Evolutionary conservation across 2,797 vertebrate genomes (phyloP).

Genomic region (Cynopterus sphinx): DNA sequence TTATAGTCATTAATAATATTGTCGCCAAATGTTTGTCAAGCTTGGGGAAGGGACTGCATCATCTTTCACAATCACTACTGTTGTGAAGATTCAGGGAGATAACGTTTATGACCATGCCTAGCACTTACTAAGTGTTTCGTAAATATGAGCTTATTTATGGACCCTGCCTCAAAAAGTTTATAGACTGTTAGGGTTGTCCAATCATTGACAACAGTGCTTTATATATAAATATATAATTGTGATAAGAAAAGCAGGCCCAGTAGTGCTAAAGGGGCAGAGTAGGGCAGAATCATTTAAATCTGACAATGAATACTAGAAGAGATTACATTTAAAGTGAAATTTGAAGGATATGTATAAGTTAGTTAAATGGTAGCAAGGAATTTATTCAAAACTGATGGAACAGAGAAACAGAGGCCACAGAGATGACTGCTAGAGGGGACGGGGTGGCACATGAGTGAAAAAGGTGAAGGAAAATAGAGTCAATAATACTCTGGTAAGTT

Average conservation of each 20-base stretch:
- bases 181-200: neutral
- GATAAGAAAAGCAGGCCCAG: neutral
- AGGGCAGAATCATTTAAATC: neutral
- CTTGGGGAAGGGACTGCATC: neutral
- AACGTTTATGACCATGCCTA: neutral
- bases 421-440: neutral
- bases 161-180: neutral
- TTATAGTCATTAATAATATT: neutral
- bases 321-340: neutral
- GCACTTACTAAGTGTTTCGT: neutral
- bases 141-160: neutral
- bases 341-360: neutral
- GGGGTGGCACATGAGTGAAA: neutral
- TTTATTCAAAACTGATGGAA: neutral
- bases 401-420: neutral
- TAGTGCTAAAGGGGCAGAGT: neutral
- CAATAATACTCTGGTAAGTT: neutral
- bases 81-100: neutral
- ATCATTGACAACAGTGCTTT: neutral
- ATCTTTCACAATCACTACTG: neutral
- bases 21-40: neutral
- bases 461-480: neutral
- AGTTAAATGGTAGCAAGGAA: neutral
- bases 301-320: neutral
- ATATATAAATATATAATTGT: neutral